Conservation (phyloP, 2,797 vertebrate genomes). For the Anniella stebbinsi region DNA sequence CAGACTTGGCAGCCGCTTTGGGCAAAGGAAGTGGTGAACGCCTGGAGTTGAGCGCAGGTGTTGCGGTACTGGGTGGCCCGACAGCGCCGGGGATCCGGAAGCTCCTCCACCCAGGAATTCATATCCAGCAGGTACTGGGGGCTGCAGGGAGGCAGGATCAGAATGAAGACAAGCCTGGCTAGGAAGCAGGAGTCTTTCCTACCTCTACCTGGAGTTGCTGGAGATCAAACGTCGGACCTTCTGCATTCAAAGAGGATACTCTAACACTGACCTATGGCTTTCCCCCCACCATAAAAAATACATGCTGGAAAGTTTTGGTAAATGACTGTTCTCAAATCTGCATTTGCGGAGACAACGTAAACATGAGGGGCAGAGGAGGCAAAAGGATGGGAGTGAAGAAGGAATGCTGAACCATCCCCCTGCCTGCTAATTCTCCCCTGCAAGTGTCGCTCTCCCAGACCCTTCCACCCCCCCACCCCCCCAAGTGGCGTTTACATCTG, state of each 20-base stretch:
- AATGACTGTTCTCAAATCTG: neutral
- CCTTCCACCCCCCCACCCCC: neutral
- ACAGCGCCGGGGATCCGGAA: neutral
- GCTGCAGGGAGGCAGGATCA: neutral
- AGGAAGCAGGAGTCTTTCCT: no score
- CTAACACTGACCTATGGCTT: no score
- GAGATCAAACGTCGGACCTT: no score
- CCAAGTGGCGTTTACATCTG: neutral
- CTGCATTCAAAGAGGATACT: no score
- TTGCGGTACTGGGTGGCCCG: conserved; percentile 41
- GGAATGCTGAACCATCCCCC: neutral
- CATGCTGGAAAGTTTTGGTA: neutral
- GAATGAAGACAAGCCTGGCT: neutral
- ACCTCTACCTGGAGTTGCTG: no score
- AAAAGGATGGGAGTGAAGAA: neutral
- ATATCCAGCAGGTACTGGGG: conserved; percentile 52
- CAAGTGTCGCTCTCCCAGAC: no score
- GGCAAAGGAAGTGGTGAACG: conserved; percentile 22
- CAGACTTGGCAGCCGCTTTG: conserved; percentile 8
- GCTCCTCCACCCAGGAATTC: conserved; percentile 51
- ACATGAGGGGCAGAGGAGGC: neutral
- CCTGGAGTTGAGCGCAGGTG: neutral
- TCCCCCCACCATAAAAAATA: no score
- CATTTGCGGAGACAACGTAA: neutral
- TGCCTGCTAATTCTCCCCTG: neutral